phyloP scores from a whole-genome alignment of 1,140 invertebrate species.

The Acromyrmex charruanus region DNA sequence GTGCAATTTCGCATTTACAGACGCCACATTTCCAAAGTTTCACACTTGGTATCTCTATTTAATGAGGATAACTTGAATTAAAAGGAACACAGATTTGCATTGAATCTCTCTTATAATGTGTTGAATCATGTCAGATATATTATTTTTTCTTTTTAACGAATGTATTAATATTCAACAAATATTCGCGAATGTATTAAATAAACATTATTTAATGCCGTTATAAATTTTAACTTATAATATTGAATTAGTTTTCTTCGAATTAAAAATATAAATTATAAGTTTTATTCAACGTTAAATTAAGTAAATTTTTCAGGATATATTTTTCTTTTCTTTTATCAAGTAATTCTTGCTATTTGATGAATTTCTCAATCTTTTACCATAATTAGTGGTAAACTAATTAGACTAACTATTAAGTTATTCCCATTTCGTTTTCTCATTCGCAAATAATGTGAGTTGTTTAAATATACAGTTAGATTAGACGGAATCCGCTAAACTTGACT shows the following conservation, averaged over 20 bases:
- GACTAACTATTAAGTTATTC: not conserved
- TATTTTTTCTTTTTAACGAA: not conserved
- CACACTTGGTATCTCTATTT: not conserved
- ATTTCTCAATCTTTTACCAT: not conserved
- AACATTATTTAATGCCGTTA: not conserved
- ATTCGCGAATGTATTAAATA: not conserved
- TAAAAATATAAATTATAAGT: not conserved
- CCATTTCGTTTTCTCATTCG: not conserved
- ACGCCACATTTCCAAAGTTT: constrained; percentile 12
- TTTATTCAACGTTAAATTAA: not conserved
- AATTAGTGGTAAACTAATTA: not conserved
- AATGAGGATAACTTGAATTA: not conserved
- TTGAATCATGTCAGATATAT: not conserved
- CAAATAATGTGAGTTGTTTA: not conserved
- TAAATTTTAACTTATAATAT: not conserved
- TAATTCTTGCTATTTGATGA: not conserved
- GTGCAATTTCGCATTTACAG: constrained; percentile 26
- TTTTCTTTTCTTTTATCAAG: no score
- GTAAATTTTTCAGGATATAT: not conserved
- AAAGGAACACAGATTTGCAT: constrained; percentile 15
- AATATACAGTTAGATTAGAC: constrained; percentile 29
- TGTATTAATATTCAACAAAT: not conserved
- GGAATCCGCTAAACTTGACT: constrained; percentile 2
- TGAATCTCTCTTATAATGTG: not conserved
- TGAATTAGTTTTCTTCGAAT: not conserved